Evolutionary conservation across 2,888 invertebrate genomes (phyloP), one percentile per base, ranked within the genome.

Genomic region (Andrena marginata): DNA sequence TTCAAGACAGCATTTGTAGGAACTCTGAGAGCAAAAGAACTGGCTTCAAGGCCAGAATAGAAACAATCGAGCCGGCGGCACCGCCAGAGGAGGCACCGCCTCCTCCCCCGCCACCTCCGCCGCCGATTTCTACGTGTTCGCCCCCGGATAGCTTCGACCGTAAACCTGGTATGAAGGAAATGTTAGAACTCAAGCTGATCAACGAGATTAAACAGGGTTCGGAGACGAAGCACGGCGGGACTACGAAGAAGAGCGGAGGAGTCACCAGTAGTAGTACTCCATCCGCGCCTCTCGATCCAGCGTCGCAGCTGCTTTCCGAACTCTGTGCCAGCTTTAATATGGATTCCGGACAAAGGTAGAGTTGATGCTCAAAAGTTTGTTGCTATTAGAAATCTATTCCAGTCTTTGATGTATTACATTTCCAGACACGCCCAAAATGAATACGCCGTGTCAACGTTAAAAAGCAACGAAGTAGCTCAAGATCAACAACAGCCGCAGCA

Each of bases 161-260:
- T 0, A 94, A 95, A 80, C 94, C 95, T 6, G 96, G 96, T 42
- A 96, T 97, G 95, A 98, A 98, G 91, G 98, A 98, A 93, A 97
- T 97, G 96, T 95, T 97, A 67, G 97, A 97, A 91, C 94, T 97
- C 67, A 97, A 97, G 92, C 94, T 97, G 33, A 97, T 97, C 64
- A 97, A 97, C 5, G 98, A 98, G 94, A 97, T 98, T 77, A 97
- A 97, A 93, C 97, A 97, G 92, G 95, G 96, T 73, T 96, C 97
- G 13, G 96, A 97, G 90, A 95, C 96, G 89, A 96, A 96, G 91
- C 95, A 95, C 78, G 95, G 95, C 79, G 95, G 95, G 80, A 91
- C 91, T 31, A 80, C 85, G 35, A 89, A 89, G 26, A 89, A 69
- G 33, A 60, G 64, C 29, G 84, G 81, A 42, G 42, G 42, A 6